Conservation (phyloP, 2,888 invertebrate genomes). For the Frankliniella intonsa region DNA sequence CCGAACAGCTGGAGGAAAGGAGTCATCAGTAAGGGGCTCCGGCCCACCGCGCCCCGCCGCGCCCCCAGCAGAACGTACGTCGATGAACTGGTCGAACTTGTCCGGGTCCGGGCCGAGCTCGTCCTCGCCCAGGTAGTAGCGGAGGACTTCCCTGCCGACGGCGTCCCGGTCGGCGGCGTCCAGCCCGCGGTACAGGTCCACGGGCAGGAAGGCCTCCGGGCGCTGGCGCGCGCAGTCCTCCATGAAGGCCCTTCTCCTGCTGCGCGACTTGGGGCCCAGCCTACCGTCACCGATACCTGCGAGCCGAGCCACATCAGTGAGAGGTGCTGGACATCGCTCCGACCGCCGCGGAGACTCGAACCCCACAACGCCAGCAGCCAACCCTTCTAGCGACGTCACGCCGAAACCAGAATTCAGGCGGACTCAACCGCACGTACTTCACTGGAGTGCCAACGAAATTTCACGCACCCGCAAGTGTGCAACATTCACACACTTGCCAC, state of each 20-base stretch:
- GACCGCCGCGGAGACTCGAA: no score
- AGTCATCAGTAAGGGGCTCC: background rate
- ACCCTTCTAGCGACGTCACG: no score
- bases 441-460: no score
- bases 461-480: no score
- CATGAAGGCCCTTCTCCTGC: background rate
- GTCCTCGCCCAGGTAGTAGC: background rate
- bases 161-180: background rate
- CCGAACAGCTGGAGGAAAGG: background rate
- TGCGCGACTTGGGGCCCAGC: background rate
- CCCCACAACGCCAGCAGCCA: no score
- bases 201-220: background rate
- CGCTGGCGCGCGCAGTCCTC: background rate
- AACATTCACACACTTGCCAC: background rate
- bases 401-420: no score
- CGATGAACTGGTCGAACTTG: slow-evolving; percentile 8
- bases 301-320: background rate
- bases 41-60: background rate
- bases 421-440: no score
- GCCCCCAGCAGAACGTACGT: background rate
- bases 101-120: background rate
- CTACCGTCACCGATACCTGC: background rate
- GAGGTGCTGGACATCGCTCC: background rate
- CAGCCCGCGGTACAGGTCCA: background rate
- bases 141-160: background rate